Percentiles rank a stretch among this genome's conserved stretches.
Conservation (phyloP, 2,113 vertebrate genomes). For the Thunnus maccoyii region DNA sequence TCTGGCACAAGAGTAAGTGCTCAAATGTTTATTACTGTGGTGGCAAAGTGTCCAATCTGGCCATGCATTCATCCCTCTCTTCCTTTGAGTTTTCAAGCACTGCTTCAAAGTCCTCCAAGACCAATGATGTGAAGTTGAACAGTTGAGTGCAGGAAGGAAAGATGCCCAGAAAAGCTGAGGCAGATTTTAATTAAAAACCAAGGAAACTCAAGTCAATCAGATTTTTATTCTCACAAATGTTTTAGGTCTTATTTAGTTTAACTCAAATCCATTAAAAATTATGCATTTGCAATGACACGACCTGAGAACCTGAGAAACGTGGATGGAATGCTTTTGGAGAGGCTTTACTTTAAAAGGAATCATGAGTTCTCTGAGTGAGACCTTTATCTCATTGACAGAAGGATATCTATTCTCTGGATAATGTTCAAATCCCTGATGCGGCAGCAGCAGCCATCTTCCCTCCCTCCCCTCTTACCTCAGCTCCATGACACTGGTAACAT, state of each 20-base stretch:
- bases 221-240: slow-evolving; percentile 10
- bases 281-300: background rate
- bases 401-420: slow-evolving; percentile 15
- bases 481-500: slow-evolving; percentile 97
- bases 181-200: slow-evolving; percentile 20
- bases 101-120: slow-evolving; percentile 15
- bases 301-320: too few relatives aligned
- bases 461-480: slow-evolving; percentile 87
- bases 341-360: background rate
- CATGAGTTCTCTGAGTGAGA: background rate
- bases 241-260: background rate
- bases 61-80: background rate
- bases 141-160: background rate
- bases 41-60: slow-evolving; percentile 10
- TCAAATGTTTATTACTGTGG: slow-evolving; percentile 2
- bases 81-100: slow-evolving; percentile 4
- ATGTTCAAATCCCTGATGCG: slow-evolving; percentile 9
- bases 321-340: background rate
- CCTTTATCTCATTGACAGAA: slow-evolving; percentile 9
- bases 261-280: background rate
- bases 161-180: background rate
- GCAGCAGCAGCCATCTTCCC: background rate
- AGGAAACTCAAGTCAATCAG: background rate
- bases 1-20: slow-evolving; percentile 2
- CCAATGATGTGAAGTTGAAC: background rate